Evolutionary conservation across 1,140 invertebrate genomes (phyloP).

Genomic region (Calephelis nemesis): DNA sequence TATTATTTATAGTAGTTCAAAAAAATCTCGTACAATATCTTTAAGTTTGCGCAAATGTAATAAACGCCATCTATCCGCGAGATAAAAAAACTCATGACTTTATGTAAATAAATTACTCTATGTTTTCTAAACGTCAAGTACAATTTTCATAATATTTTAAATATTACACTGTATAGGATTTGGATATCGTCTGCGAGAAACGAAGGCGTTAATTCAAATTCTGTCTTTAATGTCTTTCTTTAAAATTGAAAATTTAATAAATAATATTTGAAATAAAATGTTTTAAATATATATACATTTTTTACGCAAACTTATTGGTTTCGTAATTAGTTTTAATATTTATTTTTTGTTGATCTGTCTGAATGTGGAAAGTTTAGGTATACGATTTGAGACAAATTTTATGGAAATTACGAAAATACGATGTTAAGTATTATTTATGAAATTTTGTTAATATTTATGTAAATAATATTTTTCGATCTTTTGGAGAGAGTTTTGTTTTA

Average conservation of each 20-base stretch:
- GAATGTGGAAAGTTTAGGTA: background rate
- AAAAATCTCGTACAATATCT: background rate
- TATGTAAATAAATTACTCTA: background rate
- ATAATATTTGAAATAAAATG: background rate
- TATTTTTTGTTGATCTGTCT: slow-evolving; percentile 8
- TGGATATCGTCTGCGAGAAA: too few species aligned
- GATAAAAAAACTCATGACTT: background rate
- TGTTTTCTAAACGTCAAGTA: background rate
- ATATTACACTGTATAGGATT: too few species aligned
- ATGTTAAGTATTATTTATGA: too few species aligned
- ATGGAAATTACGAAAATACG: background rate
- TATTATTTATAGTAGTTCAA: slow-evolving; percentile 15
- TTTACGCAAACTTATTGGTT: slow-evolving; percentile 13
- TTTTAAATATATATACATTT: slow-evolving; percentile 1
- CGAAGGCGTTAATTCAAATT: too few species aligned
- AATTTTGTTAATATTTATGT: too few species aligned
- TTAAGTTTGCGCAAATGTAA: slow-evolving; percentile 13
- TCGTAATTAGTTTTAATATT: slow-evolving; percentile 1
- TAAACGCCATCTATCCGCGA: background rate
- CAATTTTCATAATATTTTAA: too few species aligned
- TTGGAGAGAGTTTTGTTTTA: too few species aligned
- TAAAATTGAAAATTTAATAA: too few species aligned
- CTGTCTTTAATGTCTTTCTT: too few species aligned
- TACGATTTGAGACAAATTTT: background rate
- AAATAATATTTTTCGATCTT: too few species aligned